These are phyloP conservation scores for Luehdorfia chinensis DNA, from an alignment of 1,140 invertebrate species.

Conservation along the genomic window DNA sequence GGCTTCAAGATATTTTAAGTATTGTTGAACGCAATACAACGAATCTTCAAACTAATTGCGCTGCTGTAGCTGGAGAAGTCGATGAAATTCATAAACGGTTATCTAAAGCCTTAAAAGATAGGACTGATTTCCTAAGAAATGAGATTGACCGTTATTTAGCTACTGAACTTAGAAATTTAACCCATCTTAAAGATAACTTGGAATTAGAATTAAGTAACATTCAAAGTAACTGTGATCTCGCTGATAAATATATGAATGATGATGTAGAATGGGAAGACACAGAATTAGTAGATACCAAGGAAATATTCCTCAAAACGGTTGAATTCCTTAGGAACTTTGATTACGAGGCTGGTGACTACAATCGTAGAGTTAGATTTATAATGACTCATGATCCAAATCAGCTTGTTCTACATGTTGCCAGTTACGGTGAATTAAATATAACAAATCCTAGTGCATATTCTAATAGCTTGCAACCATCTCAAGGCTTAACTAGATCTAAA, in stretches of 20 bases:
- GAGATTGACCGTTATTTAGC: constrained; percentile 94
- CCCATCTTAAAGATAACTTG: constrained; percentile 93
- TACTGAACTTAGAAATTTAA: constrained; percentile 89
- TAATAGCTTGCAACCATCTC: constrained; percentile 79
- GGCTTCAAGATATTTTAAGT: constrained; percentile 89
- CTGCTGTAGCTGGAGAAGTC: constrained; percentile 92
- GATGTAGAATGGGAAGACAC: constrained; percentile 92
- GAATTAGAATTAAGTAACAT: constrained; percentile 96
- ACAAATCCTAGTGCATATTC: constrained; percentile 78
- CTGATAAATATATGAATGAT: constrained; percentile 95
- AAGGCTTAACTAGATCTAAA: constrained; percentile 93
- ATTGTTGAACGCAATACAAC: constrained; percentile 91
- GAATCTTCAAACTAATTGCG: constrained; percentile 90
- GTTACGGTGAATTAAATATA: constrained; percentile 93
- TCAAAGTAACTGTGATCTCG: constrained; percentile 95
- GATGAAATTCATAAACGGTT: constrained; percentile 94
- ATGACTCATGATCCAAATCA: constrained; percentile 94
- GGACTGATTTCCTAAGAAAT: constrained; percentile 90
- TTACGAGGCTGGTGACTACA: constrained; percentile 93
- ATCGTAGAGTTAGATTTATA: constrained; percentile 88
- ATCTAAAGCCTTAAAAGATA: constrained; percentile 93
- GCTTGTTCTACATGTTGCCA: constrained; percentile 88
- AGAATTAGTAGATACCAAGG: constrained; percentile 94
- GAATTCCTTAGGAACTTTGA: constrained; percentile 96
- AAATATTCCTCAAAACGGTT: constrained; percentile 95